Conservation (phyloP, 2,888 invertebrate species). For the Brassicogethes aeneus region DNA sequence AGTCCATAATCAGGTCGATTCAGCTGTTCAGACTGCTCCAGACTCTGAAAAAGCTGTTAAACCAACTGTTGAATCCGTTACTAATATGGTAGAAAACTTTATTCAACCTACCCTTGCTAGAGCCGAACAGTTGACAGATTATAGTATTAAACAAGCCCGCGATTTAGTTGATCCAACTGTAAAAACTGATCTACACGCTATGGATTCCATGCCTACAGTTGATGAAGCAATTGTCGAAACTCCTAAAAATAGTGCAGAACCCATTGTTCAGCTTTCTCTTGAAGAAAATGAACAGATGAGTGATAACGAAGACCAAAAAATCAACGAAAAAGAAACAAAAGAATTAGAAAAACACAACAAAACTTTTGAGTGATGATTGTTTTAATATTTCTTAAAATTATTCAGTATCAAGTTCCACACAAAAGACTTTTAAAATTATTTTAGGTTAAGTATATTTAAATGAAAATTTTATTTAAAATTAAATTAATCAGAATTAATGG, state of each 20-base stretch:
- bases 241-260: conserved; percentile 24
- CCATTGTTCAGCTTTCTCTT: conserved; percentile 25
- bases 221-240: conserved; percentile 27
- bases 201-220: conserved; percentile 25
- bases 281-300: conserved; percentile 28
- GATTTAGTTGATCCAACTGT: conserved; percentile 30
- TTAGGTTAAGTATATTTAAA: too few relatives aligned
- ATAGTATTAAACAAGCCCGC: conserved; percentile 27
- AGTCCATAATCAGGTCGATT: conserved; percentile 25
- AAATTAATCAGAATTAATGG: too few relatives aligned
- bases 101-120: conserved; percentile 28
- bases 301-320: conserved; percentile 29
- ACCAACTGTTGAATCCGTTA: conserved; percentile 26
- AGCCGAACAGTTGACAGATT: conserved; percentile 28
- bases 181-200: conserved; percentile 24
- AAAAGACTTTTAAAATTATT: too few relatives aligned
- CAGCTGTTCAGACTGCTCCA: conserved; percentile 30
- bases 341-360: too few relatives aligned
- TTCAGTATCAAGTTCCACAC: too few relatives aligned
- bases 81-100: conserved; percentile 22
- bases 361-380: too few relatives aligned
- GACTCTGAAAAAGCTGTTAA: conserved; percentile 23
- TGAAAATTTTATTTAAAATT: too few relatives aligned
- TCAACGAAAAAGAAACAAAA: too few relatives aligned
- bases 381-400: too few relatives aligned